Conservation (phyloP, 2,113 vertebrate species). For the Craseonycteris thonglongyai region DNA sequence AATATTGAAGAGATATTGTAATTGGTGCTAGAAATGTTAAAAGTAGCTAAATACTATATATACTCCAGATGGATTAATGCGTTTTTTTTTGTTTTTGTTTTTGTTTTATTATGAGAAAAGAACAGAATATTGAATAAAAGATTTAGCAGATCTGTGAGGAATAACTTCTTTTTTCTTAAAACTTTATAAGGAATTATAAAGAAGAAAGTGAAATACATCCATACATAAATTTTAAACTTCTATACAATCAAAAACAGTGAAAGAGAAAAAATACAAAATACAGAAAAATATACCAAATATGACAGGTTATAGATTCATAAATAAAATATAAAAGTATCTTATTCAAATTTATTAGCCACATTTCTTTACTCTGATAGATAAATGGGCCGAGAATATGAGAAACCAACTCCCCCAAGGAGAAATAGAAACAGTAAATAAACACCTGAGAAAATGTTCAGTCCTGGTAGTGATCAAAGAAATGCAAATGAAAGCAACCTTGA, state of each 20-base stretch:
- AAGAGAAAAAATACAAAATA: neutral
- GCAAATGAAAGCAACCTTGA: conserved; percentile 38
- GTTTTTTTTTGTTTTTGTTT: too few relatives aligned
- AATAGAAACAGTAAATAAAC: conserved; percentile 20
- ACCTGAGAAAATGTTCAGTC: neutral
- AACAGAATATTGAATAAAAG: neutral
- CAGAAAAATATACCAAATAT: conserved; percentile 14
- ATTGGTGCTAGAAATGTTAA: neutral
- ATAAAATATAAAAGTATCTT: conserved; percentile 27
- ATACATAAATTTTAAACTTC: conserved; percentile 2
- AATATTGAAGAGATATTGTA: neutral
- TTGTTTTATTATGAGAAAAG: neutral
- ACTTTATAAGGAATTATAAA: neutral
- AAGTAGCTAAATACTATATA: neutral
- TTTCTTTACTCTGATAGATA: conserved; percentile 2
- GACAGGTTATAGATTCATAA: neutral
- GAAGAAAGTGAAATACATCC: neutral
- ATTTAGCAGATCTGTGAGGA: neutral
- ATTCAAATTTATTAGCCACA: conserved; percentile 36
- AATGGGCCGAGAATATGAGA: neutral
- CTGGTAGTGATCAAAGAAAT: neutral
- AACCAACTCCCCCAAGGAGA: neutral
- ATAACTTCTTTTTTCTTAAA: neutral
- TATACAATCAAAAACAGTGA: neutral
- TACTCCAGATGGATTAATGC: neutral